Evolutionary conservation across 2,888 invertebrate genomes (phyloP), one percentile per base, ranked within the genome.

Genomic region (Cataglyphis rosenhaueri): DNA sequence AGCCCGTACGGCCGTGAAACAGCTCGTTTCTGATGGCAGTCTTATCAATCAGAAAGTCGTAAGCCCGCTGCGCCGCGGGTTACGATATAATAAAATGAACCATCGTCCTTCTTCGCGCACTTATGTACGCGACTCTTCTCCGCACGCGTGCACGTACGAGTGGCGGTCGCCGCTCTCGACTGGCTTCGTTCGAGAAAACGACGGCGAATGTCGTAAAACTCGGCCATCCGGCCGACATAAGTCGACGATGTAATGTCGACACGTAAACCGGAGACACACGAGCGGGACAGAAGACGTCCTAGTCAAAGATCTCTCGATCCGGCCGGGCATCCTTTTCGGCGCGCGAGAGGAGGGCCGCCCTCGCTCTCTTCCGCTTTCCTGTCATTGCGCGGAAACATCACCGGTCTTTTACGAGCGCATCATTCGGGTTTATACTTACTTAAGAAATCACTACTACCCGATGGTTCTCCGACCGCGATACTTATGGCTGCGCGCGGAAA

Each of bases 361-460:
- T 73, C 81, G 79, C 57, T 83, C 71, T 68, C 44, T 70, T 65
- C 38, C 57, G 74, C 64, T 52, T 66, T 75, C 62, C 35, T 35
- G 35, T 6, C 35, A 48, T 55, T 65, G 71, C 57, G 75, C 62
- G 68, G 62, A 82, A n/a, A 82, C 87, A 83, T 87, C 86, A 82
- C 82, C 82, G 88, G 62, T 91, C 93, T 94, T 52, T 94, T 94
- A 94, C 92, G 93, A 93, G 89, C 91, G 88, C 92, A 93, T 94
- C 93, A 93, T 91, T 81, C 92, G 92, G 93, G 93, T 94, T 94
- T 94, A 94, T 94, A 93, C 91, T 92, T 93, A 92, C 93, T 92
- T 92, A 92, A 91, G 89, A 91, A 92, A 92, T 91, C 91, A 91
- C 92, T 91, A 91, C 91, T 6, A 48, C 87, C 87, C 59, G 82